phyloP scores from a whole-genome alignment of 2,113 vertebrate species.

The Cnemophilus loriae region DNA sequence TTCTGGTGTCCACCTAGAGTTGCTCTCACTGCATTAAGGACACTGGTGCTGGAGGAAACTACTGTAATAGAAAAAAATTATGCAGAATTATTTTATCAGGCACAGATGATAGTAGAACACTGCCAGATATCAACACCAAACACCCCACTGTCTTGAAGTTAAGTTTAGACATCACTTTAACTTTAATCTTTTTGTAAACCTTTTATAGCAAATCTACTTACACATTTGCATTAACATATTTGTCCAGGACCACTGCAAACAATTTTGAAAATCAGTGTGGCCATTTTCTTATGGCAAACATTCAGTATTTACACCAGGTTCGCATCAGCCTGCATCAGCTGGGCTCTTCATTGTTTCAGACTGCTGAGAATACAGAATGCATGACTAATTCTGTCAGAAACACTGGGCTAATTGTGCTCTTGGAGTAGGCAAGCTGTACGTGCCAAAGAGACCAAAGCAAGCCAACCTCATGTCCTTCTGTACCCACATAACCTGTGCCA shows the following conservation, averaged over 20 bases:
- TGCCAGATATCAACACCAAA: neutral
- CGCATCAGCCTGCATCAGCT: neutral
- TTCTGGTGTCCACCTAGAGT: neutral
- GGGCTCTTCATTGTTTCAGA: neutral
- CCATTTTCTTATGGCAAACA: neutral
- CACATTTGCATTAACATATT: neutral
- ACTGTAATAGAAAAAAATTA: neutral
- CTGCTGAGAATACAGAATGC: neutral
- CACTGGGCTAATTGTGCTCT: neutral
- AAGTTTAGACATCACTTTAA: neutral
- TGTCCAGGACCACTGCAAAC: neutral
- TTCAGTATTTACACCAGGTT: neutral
- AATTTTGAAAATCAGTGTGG: neutral
- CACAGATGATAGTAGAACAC: neutral
- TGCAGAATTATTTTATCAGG: neutral
- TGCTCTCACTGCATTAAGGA: neutral
- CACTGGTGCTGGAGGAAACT: neutral
- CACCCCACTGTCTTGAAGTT: neutral
- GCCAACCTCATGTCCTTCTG: neutral
- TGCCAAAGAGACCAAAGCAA: neutral
- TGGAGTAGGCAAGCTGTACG: accelerated
- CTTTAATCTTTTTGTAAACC: neutral
- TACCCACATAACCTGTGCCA: neutral
- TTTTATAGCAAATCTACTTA: neutral
- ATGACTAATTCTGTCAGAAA: neutral